Evolutionary conservation across 1,140 invertebrate species (phyloP), one percentile per base, ranked within the genome.

Genomic region (Bathynomus jamesi): DNA sequence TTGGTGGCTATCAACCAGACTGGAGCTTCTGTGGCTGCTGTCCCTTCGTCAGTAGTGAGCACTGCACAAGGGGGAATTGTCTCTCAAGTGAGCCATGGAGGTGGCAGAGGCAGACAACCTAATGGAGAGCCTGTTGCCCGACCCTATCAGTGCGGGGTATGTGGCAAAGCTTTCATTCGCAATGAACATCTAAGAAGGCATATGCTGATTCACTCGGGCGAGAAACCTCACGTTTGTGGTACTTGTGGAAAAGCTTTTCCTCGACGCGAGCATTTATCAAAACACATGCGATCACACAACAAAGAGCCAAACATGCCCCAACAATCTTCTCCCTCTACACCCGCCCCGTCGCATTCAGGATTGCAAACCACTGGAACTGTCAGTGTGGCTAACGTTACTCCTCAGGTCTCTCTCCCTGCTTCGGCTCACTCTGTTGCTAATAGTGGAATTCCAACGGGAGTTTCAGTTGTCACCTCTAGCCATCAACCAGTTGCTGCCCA

Each of bases 161-260:
- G 94, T 79, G 90, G 89, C 4, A 89, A 91, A 81, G 93, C 92
- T 0, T 95, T 94, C 80, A 94, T 94, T 40, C 74, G 77, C n/a
- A 74, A 76, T 31, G 77, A 78, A 60, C 77, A 78, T 61, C 67
- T 78, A 17, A 70, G 77, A 30, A 69, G 77, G 25, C 77, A 78
- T 29, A 71, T 76, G 27, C 70, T 76, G 28, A 78, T 73, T 7
- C 77, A 78, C 60, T 76, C 77, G 13, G 77, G 77, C n/a, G 74
- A 76, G 83, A 95, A 95, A 81, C 93, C 92, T 0, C 95, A 94
- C 79, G 90, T 93, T 7, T 97, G 94, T 80, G 89, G 91, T 73
- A 87, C 87, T 17, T 78, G 78, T 64, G 76, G 78, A 4, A 78
- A 78, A 65, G 72, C 78, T 11, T 78, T 78, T 63, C 74, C 75